Evolutionary conservation across 2,797 vertebrate species (phyloP), one percentile per base, ranked within the genome.

Genomic region (Chaetodon trifasciatus): DNA sequence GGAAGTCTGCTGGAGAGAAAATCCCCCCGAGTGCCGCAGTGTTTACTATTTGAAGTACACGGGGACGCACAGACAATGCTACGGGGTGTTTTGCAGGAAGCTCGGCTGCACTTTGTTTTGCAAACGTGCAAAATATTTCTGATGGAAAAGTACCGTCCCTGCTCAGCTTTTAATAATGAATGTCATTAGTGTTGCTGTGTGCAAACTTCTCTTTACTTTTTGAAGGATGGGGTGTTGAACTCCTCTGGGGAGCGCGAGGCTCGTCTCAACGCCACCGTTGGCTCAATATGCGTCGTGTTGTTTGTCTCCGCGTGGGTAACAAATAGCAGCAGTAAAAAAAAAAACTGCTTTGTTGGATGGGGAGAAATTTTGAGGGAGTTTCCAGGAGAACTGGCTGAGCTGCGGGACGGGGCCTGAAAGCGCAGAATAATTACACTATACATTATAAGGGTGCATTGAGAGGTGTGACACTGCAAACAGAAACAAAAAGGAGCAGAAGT

Each of bases 21-120:
- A 79, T 64, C 67, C 37, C 52, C 53, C 40, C 0, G 4, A 60
- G 42, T 17, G 35, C 53, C 13, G 5, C 24, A 24, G 28, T 55
- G 13, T 81, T 83, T 71, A 60, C 71, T 78, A 74, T 69, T 64
- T 68, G 53, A 56, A 44, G 23, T 9, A 47, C 37, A 52, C 52
- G 6, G 37, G 63, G 53, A 67, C 19, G 19, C 9, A 7, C 44
- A 13, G 19, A 62, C 40, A 50, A 24, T 11, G 50, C 39, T 23
- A 44, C 40, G 5, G 44, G 76, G 49, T 19, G 6, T 70, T 69
- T 35, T 49, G 32, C 28, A 50, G 50, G 56, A 62, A 60, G 12
- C 24, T 21, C 47, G 21, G 23, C 50, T 3, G 8, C n/a, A 19
- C 28, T 74, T 50, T 64, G 35, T 71, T 65, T 71, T 44, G 46